A percentile compares a stretch with the other conserved stretches of the same genome.
These are phyloP conservation scores for Sprattus sprattus DNA, from an alignment of 2,113 vertebrate genomes.

Conservation along the genomic window DNA sequence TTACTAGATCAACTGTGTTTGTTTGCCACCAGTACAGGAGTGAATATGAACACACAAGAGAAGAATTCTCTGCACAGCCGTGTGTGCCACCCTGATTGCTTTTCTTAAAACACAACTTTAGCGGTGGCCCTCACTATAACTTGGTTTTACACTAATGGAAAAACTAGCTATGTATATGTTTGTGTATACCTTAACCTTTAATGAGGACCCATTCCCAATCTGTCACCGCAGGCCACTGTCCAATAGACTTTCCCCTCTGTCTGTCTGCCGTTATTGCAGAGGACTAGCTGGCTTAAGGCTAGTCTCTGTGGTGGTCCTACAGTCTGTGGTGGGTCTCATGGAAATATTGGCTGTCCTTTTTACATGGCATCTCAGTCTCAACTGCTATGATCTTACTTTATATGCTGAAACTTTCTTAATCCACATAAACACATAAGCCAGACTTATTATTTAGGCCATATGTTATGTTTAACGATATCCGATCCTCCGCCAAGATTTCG, in stretches of 20 bases:
- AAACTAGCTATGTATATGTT: slow-evolving; percentile 35
- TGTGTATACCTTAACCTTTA: slow-evolving; percentile 35
- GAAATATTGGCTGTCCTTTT: slow-evolving; percentile 22
- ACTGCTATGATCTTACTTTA: neutral
- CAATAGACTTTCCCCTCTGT: slow-evolving; percentile 13
- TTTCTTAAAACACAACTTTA: neutral
- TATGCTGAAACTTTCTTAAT: neutral
- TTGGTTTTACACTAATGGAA: slow-evolving; percentile 24
- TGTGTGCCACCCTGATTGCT: slow-evolving; percentile 33
- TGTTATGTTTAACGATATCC: neutral
- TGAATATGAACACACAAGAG: neutral
- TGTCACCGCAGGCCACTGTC: slow-evolving; percentile 20
- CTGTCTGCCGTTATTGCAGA: slow-evolving; percentile 38
- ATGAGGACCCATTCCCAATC: slow-evolving; percentile 34
- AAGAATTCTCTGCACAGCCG: neutral
- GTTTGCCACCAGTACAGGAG: neutral
- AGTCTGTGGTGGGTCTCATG: slow-evolving; percentile 31
- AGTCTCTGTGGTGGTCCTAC: slow-evolving; percentile 34
- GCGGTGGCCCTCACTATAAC: neutral
- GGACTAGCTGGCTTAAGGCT: neutral
- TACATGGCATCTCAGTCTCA: neutral
- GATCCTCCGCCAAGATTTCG: neutral
- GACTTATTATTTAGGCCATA: neutral
- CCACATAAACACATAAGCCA: neutral
- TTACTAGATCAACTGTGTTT: neutral